A percentile compares a stretch with the other conserved stretches of the same genome.
Evolutionary conservation across 2,888 invertebrate species (phyloP).

Genomic region (Esperia sulphurella): DNA sequence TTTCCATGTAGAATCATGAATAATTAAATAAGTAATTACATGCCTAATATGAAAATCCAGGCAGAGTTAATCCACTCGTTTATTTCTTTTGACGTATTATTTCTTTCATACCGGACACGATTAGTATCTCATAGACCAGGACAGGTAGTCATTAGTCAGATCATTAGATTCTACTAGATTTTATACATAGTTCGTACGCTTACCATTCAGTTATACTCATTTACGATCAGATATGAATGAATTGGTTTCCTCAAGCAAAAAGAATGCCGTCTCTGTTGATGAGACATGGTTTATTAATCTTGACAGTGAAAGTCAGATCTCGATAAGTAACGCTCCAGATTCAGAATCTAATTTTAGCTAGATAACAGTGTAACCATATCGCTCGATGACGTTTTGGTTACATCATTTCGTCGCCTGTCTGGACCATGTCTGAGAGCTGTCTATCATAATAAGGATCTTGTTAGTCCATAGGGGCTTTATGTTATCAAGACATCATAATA

Average conservation of each 20-base stretch:
- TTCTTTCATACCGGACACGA: constrained; percentile 24
- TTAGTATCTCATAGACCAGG: constrained; percentile 25
- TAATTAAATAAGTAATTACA: no score
- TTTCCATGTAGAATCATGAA: no score
- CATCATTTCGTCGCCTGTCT: constrained; percentile 27
- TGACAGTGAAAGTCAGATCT: constrained; percentile 29
- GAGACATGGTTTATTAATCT: constrained; percentile 20
- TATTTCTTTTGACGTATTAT: constrained; percentile 10
- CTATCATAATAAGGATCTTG: constrained; percentile 56
- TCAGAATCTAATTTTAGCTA: background rate
- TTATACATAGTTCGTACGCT: constrained; percentile 12
- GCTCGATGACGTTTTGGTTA: constrained; percentile 3
- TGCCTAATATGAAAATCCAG: background rate
- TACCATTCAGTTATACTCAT: background rate
- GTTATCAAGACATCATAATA: constrained; percentile 26
- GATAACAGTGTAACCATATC: background rate
- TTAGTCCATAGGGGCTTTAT: constrained; percentile 32
- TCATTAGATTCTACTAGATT: constrained; percentile 27
- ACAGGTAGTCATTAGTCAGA: constrained; percentile 29
- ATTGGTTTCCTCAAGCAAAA: constrained; percentile 2
- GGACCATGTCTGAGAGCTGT: constrained; percentile 42
- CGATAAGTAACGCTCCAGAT: background rate
- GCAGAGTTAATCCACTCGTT: background rate
- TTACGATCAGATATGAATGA: constrained; percentile 15
- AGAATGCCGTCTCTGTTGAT: background rate